Evolutionary conservation across 2,113 vertebrate genomes (phyloP).

Genomic region (Gobius niger): DNA sequence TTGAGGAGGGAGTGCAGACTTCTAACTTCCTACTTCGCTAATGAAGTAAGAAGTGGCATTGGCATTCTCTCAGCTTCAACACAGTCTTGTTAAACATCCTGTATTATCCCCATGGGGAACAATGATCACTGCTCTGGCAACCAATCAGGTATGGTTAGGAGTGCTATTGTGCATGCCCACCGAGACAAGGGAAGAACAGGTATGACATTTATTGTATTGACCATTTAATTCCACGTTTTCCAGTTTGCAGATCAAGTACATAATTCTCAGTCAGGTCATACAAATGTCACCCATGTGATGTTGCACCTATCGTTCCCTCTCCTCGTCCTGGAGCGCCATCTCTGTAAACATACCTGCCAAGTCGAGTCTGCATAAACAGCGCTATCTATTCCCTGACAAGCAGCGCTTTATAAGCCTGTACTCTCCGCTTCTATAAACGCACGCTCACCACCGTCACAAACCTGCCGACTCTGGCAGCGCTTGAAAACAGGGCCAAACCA

Average conservation of each 20-base stretch:
- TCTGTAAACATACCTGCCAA: background rate
- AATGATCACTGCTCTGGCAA: too few relatives aligned
- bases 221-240: background rate
- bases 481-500: slow-evolving; percentile 54
- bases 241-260: background rate
- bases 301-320: background rate
- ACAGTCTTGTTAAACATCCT: too few relatives aligned
- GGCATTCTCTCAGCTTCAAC: too few relatives aligned
- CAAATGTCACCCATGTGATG: background rate
- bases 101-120: too few relatives aligned
- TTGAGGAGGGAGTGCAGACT: too few relatives aligned
- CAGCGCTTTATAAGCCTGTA: background rate
- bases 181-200: too few relatives aligned
- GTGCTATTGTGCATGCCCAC: too few relatives aligned
- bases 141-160: too few relatives aligned
- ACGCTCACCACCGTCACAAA: slow-evolving; percentile 18
- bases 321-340: background rate
- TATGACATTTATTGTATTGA: background rate
- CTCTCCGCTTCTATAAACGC: background rate
- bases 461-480: slow-evolving; percentile 28
- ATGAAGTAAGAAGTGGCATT: too few relatives aligned
- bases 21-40: too few relatives aligned
- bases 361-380: background rate
- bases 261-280: background rate
- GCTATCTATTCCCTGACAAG: background rate